Evolutionary conservation across 2,113 vertebrate genomes (phyloP).

Genomic region (Muscicapa adusta): DNA sequence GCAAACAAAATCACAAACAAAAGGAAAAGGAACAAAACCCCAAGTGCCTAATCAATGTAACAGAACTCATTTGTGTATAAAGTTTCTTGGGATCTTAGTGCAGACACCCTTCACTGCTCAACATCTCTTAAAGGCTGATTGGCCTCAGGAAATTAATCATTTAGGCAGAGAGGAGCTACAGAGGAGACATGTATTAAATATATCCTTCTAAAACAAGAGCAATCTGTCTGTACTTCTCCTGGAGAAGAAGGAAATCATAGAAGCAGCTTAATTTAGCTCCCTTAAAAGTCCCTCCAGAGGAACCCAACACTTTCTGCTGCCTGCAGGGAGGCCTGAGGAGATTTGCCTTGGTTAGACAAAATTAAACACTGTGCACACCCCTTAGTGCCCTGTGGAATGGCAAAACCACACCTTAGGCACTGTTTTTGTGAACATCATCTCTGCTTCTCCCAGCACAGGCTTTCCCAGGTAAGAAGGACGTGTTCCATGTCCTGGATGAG

Average conservation of each 20-base stretch:
- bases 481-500: background rate
- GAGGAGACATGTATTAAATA: background rate
- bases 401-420: background rate
- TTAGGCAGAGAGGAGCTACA: background rate
- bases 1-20: fast-evolving
- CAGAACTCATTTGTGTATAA: background rate
- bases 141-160: background rate
- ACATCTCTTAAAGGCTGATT: background rate
- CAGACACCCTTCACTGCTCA: background rate
- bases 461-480: background rate
- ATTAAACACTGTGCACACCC: background rate
- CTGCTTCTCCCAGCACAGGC: background rate
- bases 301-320: background rate
- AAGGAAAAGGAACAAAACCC: background rate
- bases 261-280: background rate
- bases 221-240: background rate
- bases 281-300: background rate
- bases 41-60: background rate
- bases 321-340: background rate
- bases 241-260: background rate
- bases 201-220: background rate
- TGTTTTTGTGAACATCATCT: background rate
- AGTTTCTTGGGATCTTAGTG: background rate
- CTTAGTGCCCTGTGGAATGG: background rate
- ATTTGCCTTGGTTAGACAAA: background rate